These are phyloP conservation scores for Chunga burmeisteri DNA, from an alignment of 2,113 vertebrate genomes.

Conservation along the genomic window DNA sequence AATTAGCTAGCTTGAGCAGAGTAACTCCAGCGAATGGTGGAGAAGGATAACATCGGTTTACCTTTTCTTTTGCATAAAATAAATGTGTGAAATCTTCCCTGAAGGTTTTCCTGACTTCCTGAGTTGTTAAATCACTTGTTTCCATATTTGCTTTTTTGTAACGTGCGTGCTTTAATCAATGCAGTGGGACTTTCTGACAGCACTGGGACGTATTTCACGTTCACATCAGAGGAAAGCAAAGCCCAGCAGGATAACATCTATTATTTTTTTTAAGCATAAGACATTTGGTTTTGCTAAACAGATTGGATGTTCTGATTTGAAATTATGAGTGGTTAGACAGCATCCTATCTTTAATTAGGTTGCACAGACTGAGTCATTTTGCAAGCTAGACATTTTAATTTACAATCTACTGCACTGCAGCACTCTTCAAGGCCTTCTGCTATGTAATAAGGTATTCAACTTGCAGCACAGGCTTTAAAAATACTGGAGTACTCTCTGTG, in stretches of 20 bases:
- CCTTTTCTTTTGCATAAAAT: background rate
- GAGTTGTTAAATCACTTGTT: constrained; percentile 35
- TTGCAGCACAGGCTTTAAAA: constrained; percentile 63
- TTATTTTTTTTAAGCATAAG: background rate
- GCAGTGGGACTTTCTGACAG: constrained; percentile 2
- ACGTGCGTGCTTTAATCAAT: background rate
- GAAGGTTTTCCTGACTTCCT: background rate
- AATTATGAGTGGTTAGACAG: constrained; percentile 56
- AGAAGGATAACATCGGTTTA: background rate
- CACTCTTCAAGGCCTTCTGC: constrained; percentile 74
- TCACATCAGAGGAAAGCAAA: constrained; percentile 41
- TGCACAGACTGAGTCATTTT: constrained; percentile 73
- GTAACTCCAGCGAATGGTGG: background rate
- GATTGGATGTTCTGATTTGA: constrained; percentile 68
- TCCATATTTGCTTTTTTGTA: constrained; percentile 34
- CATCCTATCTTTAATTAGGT: constrained; percentile 72
- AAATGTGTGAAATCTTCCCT: background rate
- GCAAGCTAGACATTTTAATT: constrained; percentile 74
- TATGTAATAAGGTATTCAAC: constrained; percentile 53
- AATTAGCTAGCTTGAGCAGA: background rate
- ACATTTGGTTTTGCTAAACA: constrained; percentile 59
- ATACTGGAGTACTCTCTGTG: constrained; percentile 41
- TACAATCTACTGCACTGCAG: constrained; percentile 77
- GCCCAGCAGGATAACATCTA: constrained; percentile 34
- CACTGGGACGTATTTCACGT: background rate